Conservation (phyloP, 2,888 invertebrate genomes). For the Bembecia ichneumoniformis region DNA sequence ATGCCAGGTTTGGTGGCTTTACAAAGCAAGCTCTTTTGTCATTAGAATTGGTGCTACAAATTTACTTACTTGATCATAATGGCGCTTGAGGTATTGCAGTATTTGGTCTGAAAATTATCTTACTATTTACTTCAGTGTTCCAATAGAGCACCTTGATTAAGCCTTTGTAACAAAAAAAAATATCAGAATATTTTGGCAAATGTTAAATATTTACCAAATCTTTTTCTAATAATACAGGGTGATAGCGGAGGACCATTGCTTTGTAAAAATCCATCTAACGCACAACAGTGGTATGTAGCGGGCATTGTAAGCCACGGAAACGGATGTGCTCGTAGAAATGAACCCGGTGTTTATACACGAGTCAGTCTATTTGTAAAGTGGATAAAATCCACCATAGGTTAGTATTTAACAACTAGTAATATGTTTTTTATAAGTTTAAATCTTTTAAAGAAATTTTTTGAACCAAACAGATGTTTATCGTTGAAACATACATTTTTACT, state of each 20-base stretch:
- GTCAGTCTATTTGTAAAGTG: constrained; percentile 82
- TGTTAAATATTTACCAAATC: no score
- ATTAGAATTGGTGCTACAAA: neutral
- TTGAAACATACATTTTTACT: neutral
- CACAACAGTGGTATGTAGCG: constrained; percentile 83
- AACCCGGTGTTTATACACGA: constrained; percentile 87
- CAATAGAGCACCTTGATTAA: neutral
- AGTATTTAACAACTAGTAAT: constrained; percentile 19
- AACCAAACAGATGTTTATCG: neutral
- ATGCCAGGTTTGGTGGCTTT: constrained; percentile 72
- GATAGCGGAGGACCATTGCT: constrained; percentile 89
- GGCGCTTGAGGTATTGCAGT: no score
- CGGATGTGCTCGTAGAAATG: constrained; percentile 84
- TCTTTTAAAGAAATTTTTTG: neutral
- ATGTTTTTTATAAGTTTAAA: neutral
- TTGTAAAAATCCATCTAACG: constrained; percentile 78
- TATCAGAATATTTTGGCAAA: no score
- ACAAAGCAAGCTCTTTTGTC: neutral
- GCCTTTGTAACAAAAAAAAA: neutral
- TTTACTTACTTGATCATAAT: no score
- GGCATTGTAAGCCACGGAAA: constrained; percentile 91
- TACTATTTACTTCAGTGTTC: neutral
- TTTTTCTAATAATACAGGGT: constrained; percentile 57
- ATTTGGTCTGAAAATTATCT: neutral
- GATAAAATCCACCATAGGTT: constrained; percentile 77